Evolutionary conservation across 2,113 vertebrate genomes (phyloP), one percentile per base, ranked within the genome.

Genomic region (Lota lota): DNA sequence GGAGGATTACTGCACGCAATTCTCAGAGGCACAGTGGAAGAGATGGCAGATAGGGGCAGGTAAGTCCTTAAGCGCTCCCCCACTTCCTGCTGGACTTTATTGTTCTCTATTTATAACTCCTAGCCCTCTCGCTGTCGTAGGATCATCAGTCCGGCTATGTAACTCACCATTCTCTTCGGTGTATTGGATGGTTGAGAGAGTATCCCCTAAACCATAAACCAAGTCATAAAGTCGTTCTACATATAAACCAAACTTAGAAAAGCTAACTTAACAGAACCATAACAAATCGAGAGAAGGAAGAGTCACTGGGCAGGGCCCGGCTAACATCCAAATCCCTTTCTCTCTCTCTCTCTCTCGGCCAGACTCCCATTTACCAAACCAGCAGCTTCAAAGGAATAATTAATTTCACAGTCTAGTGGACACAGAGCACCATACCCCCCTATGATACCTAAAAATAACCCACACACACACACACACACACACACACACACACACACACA

Each of bases 401-500:
- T 89, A 70, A 83, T 87, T 85, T 89, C 85, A 89, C 86, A 89
- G 86, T 85, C 83, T 83, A 65, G 74, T 79, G 82, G 79, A 84
- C 83, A 79, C 72, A 78, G 67, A 75, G 73, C n/a, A 57, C 20
- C 68, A 50, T 24, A 28, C 65, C 72, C 40, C 76, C 61, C 76
- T 77, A 82, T 77, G 75, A 67, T 75, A 76, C 75, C 82, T 76
- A 63, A 75, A 72, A 47, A 47, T 47, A 74, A 47, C 10, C 7
- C 8, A 47, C 40, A 47, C 14, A 28, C 16, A 22, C 63, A 36
- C 58, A 20, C 58, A 12, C 11, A 19, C 28, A 33, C 28, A 33
- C 28, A 33, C 28, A 33, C 28, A 33, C 28, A 33, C 28, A 33
- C 28, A 33, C 28, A 33, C 28, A 33, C 28, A 33, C 28, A 33